Percentiles rank a stretch among this genome's conserved stretches.
Conservation (phyloP, 1,140 invertebrate species). For the Cydia pomonella region DNA sequence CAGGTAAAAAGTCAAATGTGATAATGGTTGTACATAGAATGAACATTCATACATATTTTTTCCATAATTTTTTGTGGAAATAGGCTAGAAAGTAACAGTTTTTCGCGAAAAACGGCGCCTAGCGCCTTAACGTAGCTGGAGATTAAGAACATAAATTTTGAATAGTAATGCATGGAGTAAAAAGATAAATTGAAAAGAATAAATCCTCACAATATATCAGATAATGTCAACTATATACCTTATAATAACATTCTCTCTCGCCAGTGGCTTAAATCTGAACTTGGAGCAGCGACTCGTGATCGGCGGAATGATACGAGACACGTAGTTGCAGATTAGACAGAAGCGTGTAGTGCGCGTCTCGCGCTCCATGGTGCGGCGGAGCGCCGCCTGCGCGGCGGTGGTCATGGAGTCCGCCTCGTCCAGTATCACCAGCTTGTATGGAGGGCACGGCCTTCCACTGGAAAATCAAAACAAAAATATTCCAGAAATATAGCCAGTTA, state of each 20-base stretch:
- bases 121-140: too few species aligned
- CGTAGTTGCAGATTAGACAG: constrained; percentile 99
- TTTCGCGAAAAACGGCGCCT: too few species aligned
- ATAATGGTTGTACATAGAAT: too few species aligned
- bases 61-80: too few species aligned
- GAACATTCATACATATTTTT: too few species aligned
- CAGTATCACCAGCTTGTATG: constrained; percentile 98
- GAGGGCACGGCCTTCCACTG: constrained; percentile 93
- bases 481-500: too few species aligned
- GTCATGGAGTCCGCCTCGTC: constrained; percentile 99
- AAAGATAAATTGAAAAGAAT: too few species aligned
- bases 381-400: constrained; percentile 93
- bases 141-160: too few species aligned
- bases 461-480: constrained; percentile 49
- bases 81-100: too few species aligned
- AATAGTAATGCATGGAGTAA: too few species aligned
- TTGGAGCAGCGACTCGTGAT: constrained; percentile 99
- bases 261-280: constrained; percentile 97
- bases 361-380: constrained; percentile 98
- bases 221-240: constrained; percentile 72
- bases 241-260: constrained; percentile 85
- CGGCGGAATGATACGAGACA: constrained; percentile 98
- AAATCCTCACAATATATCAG: too few species aligned
- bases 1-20: too few species aligned
- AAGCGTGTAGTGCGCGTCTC: constrained; percentile 97